Conservation (phyloP, 1,140 invertebrate species). For the Drosophila navojoa region DNA sequence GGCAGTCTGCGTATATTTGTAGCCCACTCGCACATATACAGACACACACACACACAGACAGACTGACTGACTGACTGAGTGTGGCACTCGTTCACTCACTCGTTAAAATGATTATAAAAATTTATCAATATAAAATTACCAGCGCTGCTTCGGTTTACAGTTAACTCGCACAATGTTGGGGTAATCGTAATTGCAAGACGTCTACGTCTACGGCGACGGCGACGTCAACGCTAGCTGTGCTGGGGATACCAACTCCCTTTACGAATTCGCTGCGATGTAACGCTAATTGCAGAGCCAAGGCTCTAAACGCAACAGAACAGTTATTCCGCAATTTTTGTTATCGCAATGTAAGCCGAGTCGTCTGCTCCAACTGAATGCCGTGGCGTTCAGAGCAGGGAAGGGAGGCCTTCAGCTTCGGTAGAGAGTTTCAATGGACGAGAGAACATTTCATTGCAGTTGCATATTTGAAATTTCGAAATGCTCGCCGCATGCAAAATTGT, state of each 20-base stretch:
- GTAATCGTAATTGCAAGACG: constrained; percentile 57
- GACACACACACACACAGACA: constrained; percentile 1
- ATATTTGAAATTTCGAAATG: constrained; percentile 34
- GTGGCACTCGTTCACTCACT: constrained; percentile 56
- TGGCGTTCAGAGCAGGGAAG: neutral
- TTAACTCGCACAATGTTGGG: constrained; percentile 55
- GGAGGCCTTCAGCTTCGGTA: no score
- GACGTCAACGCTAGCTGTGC: constrained; percentile 14
- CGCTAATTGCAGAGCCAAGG: constrained; percentile 4
- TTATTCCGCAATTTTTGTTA: constrained; percentile 31
- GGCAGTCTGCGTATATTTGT: constrained; percentile 56
- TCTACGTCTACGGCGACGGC: constrained; percentile 12
- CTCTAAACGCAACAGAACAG: constrained; percentile 22
- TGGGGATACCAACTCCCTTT: constrained; percentile 38
- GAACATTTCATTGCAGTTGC: constrained; percentile 17
- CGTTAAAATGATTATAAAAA: constrained; percentile 82
- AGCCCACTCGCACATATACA: constrained; percentile 45
- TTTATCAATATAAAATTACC: constrained; percentile 81
- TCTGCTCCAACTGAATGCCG: neutral
- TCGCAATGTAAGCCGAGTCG: constrained; percentile 21
- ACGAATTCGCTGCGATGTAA: constrained; percentile 8
- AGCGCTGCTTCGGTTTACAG: constrained; percentile 58
- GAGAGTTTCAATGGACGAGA: neutral
- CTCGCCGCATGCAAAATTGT: constrained; percentile 11
- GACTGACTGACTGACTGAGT: no score